These are phyloP conservation scores for Ochotona curzoniae DNA, from an alignment of 2,113 vertebrate genomes.

Conservation along the genomic window DNA sequence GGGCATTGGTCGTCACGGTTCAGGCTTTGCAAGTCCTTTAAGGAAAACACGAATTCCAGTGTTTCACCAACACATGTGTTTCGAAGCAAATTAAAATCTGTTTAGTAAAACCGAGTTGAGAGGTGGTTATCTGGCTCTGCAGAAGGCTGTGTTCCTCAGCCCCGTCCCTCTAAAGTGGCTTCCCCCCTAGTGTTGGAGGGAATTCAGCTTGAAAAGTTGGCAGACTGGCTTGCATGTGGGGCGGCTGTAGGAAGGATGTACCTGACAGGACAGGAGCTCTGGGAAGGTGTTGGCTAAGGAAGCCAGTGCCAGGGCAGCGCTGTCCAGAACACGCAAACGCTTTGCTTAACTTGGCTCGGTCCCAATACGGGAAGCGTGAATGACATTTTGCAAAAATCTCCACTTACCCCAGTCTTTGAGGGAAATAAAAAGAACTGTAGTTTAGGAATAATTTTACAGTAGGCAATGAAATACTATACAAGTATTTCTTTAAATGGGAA, in stretches of 20 bases:
- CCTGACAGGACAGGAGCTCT: neutral
- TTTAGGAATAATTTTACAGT: neutral
- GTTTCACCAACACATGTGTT: neutral
- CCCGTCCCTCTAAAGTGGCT: neutral
- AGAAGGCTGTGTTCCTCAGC: neutral
- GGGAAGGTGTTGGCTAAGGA: neutral
- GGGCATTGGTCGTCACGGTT: neutral
- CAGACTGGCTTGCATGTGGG: neutral
- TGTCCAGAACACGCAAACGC: neutral
- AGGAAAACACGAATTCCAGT: neutral
- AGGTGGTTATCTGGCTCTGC: slow-evolving; percentile 3
- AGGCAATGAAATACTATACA: neutral
- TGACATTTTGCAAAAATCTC: neutral
- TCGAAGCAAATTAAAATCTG: neutral
- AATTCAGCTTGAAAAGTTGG: neutral
- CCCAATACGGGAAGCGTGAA: neutral
- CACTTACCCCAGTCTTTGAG: neutral
- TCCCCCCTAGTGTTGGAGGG: neutral
- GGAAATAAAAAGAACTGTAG: neutral
- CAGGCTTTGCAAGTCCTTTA: neutral
- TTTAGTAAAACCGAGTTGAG: neutral
- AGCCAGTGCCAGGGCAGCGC: neutral
- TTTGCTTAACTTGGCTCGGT: neutral
- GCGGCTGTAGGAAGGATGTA: neutral
- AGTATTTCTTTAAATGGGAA: slow-evolving; percentile 32